These are phyloP conservation scores for Euplagia quadripunctaria DNA, from an alignment of 2,888 invertebrate genomes.

Conservation along the genomic window DNA sequence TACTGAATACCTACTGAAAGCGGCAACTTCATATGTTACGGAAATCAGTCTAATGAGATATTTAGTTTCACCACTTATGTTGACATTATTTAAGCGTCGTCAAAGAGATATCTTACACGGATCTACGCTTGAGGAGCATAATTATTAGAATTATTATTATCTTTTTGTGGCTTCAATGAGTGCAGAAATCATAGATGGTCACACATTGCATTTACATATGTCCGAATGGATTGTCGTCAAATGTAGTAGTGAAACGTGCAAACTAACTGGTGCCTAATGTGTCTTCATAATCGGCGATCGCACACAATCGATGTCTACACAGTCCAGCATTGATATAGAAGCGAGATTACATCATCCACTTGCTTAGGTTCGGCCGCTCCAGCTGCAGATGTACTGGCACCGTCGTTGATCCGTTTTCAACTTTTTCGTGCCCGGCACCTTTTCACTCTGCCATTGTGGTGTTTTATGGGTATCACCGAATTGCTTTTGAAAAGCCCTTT, in stretches of 20 bases:
- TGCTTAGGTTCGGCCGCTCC: neutral
- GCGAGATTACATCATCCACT: neutral
- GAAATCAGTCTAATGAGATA: constrained; percentile 40
- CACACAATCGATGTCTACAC: too few species aligned
- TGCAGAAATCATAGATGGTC: neutral
- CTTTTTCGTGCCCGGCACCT: too few species aligned
- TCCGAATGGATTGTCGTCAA: neutral
- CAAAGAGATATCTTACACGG: constrained; percentile 12
- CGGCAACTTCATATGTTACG: neutral
- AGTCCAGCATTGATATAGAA: neutral
- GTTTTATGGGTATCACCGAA: too few species aligned
- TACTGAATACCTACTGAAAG: neutral
- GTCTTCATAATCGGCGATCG: neutral
- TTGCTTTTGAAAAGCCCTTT: too few species aligned
- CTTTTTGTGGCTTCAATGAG: neutral
- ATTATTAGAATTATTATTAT: neutral
- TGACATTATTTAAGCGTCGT: constrained; percentile 32
- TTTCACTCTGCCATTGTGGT: too few species aligned
- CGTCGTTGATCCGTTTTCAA: neutral
- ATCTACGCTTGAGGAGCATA: neutral
- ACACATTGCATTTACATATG: neutral
- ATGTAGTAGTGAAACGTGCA: neutral
- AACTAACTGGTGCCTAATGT: neutral
- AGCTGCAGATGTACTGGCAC: neutral
- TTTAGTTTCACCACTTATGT: constrained; percentile 42